A percentile compares a stretch with the other conserved stretches of the same genome.
Conservation (phyloP, 2,113 vertebrate genomes). For the Orthochromis indermauri region DNA sequence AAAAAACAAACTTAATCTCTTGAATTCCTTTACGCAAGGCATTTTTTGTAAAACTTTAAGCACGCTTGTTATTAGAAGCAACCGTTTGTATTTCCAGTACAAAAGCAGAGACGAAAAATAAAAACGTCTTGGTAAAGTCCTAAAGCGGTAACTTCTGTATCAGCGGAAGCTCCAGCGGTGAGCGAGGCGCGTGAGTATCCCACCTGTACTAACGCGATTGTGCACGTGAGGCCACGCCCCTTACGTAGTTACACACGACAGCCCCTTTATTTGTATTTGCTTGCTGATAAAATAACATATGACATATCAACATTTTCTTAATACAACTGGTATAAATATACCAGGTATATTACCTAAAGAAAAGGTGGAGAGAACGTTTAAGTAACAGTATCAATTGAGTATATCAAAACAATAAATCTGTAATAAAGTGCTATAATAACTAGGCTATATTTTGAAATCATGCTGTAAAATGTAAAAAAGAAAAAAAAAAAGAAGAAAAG, state of each 20-base stretch:
- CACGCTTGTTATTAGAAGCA: not conserved
- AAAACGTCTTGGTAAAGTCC: not conserved
- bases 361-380: not conserved
- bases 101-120: not conserved
- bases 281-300: not conserved
- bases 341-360: not conserved
- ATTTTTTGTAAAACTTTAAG: not conserved
- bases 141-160: not conserved
- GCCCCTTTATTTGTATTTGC: not conserved
- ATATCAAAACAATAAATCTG: not conserved
- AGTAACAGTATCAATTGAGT: not conserved
- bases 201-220: constrained; percentile 15
- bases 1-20: not conserved
- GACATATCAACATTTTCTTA: accelerated
- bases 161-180: not conserved
- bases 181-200: not conserved
- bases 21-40: not conserved
- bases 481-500: not conserved
- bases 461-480: not conserved
- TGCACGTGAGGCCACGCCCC: not conserved
- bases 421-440: not conserved
- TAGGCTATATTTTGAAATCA: not conserved
- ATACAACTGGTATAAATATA: not conserved
- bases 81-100: not conserved
- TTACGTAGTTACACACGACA: not conserved